phyloP scores from a whole-genome alignment of 2,888 invertebrate genomes.

The Melinaea menophilus region DNA sequence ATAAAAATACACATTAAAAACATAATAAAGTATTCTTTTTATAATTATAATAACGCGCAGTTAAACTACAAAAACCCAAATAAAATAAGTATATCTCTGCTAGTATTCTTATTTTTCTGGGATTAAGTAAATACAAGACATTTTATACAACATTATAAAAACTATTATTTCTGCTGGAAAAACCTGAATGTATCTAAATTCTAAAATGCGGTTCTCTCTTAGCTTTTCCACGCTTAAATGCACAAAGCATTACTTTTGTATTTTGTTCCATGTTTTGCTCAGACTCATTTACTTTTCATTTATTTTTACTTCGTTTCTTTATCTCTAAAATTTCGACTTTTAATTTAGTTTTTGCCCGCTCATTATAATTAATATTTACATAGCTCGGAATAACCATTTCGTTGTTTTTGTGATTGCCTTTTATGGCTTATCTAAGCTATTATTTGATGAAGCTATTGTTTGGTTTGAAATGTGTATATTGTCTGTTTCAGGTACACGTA shows the following conservation, averaged over 20 bases:
- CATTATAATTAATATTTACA: slow-evolving; percentile 1
- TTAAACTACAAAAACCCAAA: too few species aligned
- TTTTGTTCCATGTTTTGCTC: slow-evolving; percentile 27
- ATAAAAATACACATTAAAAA: too few species aligned
- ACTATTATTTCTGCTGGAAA: slow-evolving; percentile 14
- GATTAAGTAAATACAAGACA: too few species aligned
- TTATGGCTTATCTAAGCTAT: not conserved
- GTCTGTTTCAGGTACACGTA: slow-evolving; percentile 63
- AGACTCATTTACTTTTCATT: slow-evolving; percentile 27
- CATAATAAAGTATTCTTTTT: too few species aligned
- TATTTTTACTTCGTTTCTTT: slow-evolving; percentile 19
- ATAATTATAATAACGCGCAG: too few species aligned
- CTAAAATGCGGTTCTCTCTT: slow-evolving; percentile 21
- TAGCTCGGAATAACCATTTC: not conserved
- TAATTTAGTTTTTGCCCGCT: slow-evolving; percentile 10
- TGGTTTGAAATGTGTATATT: slow-evolving; percentile 11
- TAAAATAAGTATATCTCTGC: too few species aligned
- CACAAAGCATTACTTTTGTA: slow-evolving; percentile 29
- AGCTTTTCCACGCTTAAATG: slow-evolving; percentile 25
- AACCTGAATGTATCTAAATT: slow-evolving; percentile 25
- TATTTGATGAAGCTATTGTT: not conserved
- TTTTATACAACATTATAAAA: not conserved
- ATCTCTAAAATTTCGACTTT: slow-evolving; percentile 20
- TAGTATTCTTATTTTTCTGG: too few species aligned
- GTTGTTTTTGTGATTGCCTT: not conserved